Conservation (phyloP, 2,113 vertebrate species). For the Rutilus rutilus region DNA sequence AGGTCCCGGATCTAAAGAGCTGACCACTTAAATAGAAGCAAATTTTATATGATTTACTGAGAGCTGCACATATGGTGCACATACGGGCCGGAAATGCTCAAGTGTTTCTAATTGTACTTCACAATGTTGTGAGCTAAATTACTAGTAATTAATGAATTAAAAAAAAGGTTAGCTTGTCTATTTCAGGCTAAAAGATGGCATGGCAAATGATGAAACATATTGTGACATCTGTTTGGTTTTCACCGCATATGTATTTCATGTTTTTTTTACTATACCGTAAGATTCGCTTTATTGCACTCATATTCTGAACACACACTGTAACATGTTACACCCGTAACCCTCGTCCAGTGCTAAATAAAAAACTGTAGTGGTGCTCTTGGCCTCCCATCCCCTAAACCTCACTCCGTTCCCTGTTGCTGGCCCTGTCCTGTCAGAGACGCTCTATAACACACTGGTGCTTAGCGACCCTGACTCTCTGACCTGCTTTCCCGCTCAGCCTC, state of each 20-base stretch:
- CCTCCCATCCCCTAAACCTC: neutral
- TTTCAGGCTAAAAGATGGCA: constrained; percentile 13
- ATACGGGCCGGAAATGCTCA: neutral
- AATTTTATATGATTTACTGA: constrained; percentile 3
- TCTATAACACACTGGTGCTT: constrained; percentile 73
- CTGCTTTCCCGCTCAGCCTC: constrained; percentile 64
- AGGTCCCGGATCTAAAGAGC: neutral
- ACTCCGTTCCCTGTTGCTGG: constrained; percentile 56
- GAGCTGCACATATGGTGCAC: neutral
- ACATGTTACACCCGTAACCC: no score
- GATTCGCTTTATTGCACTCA: neutral
- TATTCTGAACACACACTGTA: neutral
- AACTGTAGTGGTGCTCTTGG: neutral
- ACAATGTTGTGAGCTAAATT: constrained; percentile 5
- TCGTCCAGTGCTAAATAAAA: neutral
- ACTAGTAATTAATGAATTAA: constrained; percentile 2
- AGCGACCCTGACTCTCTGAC: constrained; percentile 77
- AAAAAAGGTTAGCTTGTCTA: neutral
- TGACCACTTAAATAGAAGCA: neutral
- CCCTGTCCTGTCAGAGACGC: constrained; percentile 70
- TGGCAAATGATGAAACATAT: constrained; percentile 18
- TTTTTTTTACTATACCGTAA: neutral
- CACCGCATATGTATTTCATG: neutral
- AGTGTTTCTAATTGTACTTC: constrained; percentile 22
- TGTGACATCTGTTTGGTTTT: constrained; percentile 18